These are phyloP conservation scores for Drosophila grimshawi DNA, from an alignment of 1,140 invertebrate genomes.

Conservation along the genomic window DNA sequence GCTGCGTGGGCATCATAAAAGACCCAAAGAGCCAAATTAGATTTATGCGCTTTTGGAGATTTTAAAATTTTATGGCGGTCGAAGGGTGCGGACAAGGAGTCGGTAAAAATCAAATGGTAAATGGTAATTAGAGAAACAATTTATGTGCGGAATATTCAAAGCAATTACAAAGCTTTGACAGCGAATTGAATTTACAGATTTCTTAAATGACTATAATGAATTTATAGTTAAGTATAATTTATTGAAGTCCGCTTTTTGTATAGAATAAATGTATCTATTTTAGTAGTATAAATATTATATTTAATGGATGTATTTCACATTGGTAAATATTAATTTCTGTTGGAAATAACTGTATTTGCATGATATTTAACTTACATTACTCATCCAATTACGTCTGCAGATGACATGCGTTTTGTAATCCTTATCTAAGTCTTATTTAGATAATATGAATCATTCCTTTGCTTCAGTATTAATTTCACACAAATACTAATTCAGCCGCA, in stretches of 20 bases:
- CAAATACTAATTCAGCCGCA: neutral
- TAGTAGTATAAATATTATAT: neutral
- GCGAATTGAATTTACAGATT: conserved; percentile 5
- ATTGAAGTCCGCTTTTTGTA: too few species aligned
- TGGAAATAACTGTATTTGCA: neutral
- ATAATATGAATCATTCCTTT: conserved; percentile 6
- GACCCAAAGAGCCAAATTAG: conserved; percentile 65
- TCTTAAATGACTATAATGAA: neutral
- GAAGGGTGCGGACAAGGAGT: conserved; percentile 1
- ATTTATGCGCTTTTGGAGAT: conserved; percentile 67
- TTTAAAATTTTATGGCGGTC: conserved; percentile 42
- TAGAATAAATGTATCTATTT: neutral
- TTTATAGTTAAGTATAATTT: neutral
- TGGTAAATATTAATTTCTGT: neutral
- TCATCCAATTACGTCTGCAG: conserved; percentile 9
- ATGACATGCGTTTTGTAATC: conserved; percentile 5
- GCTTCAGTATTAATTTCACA: conserved; percentile 7
- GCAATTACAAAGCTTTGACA: neutral
- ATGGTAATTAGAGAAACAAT: conserved; percentile 54
- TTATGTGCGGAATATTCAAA: conserved; percentile 51
- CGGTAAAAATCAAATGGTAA: conserved; percentile 22
- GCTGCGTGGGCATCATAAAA: conserved; percentile 59
- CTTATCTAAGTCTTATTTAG: conserved; percentile 9
- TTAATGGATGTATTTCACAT: neutral
- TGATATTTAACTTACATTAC: conserved; percentile 16